Base-by-base conservation (phyloP, 2,888 invertebrate species). In the Beris morrisii region DNA sequence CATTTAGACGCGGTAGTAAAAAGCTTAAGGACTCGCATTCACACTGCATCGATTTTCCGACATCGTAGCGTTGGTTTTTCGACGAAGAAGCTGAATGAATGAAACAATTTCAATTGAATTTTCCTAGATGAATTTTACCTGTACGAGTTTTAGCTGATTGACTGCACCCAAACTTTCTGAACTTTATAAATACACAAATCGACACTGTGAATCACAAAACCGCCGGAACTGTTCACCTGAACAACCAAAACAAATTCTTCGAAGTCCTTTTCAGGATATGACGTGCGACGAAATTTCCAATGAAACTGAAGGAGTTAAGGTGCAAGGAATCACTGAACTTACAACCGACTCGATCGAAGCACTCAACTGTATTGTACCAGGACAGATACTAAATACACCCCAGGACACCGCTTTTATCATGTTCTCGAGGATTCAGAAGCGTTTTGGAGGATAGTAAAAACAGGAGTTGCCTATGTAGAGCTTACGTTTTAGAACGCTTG, bases 301-400 rank as follows among this genome's bases (percentile, higher is more conserved):
- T 9, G 38, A 38, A 38, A 38, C 38, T 38, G 38, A 38, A 3
- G 38, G 38, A 3, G 1, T 9, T 38, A 38, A 38, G 38, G 38
- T 13, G 5, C 32, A 52, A 13, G 50, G 52, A 61, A 50, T 38
- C 38, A 5, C 38, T 38, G 38, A 38, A 22, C 61, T 43, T 54
- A 53, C 56, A 52, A 64, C 65, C 65, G 65, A 65, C 48, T 68
- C 56, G 55, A 63, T 65, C 56, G 65, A 63, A 63, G 65, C 52
- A 66, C 68, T 65, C 52, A 55, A 65, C 57, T 50, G 56, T 45
- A 65, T 65, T 68, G 52, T 56, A 48, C 56, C 32, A 61, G 61
- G 52, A 52, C 52, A 61, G 50, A 15, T 30, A 61, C 61, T 50
- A 22, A 61, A 52, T 15, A 38, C 13, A 13, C 4, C 38, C 61